Evolutionary conservation across 1,140 invertebrate species (phyloP).

Genomic region (Scaptomyza montana): DNA sequence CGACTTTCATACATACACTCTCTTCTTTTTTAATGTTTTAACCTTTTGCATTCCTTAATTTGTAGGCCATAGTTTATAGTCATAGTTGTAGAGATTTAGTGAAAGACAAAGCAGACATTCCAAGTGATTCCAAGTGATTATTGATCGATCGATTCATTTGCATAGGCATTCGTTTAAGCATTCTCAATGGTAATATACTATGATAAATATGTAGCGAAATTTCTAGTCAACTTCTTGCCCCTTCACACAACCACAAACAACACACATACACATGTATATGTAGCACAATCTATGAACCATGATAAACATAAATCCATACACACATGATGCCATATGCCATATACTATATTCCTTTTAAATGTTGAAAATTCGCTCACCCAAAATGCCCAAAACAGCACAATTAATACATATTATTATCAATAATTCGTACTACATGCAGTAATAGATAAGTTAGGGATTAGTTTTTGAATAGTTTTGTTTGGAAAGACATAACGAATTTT

Average conservation of each 20-base stretch:
- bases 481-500: constrained; percentile 62
- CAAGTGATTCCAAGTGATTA: constrained; percentile 26
- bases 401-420: constrained; percentile 9
- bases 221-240: constrained; percentile 82
- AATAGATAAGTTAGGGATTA: constrained; percentile 43
- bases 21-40: neutral
- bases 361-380: constrained; percentile 27
- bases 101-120: constrained; percentile 27
- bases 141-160: neutral
- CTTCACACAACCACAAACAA: constrained; percentile 12
- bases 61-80: constrained; percentile 18
- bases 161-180: constrained; percentile 23
- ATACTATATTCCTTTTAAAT: constrained; percentile 7
- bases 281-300: constrained; percentile 30
- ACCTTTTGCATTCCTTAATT: constrained; percentile 21
- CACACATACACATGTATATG: constrained; percentile 6
- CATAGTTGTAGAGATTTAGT: constrained; percentile 20
- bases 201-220: constrained; percentile 68
- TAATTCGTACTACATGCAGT: neutral
- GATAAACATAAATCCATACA: neutral
- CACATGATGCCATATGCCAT: constrained; percentile 22
- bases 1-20: neutral
- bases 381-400: neutral
- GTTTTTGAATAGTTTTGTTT: constrained; percentile 28
- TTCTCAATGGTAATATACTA: constrained; percentile 39